These are phyloP conservation scores for Drosophila monieri DNA, from an alignment of 2,888 invertebrate species.

Conservation along the genomic window DNA sequence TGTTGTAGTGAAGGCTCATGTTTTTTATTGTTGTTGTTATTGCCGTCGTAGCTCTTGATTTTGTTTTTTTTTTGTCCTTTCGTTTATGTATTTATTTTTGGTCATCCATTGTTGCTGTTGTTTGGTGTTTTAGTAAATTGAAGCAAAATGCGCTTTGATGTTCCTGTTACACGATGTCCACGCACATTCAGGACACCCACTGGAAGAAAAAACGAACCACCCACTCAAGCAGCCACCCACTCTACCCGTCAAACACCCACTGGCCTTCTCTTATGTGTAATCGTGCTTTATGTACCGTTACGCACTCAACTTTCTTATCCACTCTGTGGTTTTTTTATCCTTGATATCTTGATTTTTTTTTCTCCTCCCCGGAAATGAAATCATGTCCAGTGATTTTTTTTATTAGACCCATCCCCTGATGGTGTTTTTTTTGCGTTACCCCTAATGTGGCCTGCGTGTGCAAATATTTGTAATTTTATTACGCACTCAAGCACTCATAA, in stretches of 20 bases:
- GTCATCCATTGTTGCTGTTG: slow-evolving; percentile 27
- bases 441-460: slow-evolving; percentile 52
- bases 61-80: slow-evolving; percentile 17
- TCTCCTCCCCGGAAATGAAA: slow-evolving; percentile 48
- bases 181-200: slow-evolving; percentile 11
- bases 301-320: slow-evolving; percentile 74
- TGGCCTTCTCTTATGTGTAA: slow-evolving; percentile 54
- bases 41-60: slow-evolving; percentile 36
- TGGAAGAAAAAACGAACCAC: not conserved
- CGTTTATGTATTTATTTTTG: slow-evolving; percentile 5
- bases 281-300: slow-evolving; percentile 83
- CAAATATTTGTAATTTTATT: slow-evolving; percentile 81
- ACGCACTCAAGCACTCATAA: slow-evolving; percentile 81
- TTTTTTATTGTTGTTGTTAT: slow-evolving; percentile 29
- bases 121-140: slow-evolving; percentile 81
- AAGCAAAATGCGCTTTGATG: slow-evolving; percentile 82
- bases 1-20: slow-evolving; percentile 10
- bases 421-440: not conserved
- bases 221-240: not conserved
- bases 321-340: slow-evolving; percentile 39
- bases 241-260: not conserved
- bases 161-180: slow-evolving; percentile 72
- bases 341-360: slow-evolving; percentile 32
- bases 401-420: slow-evolving; percentile 40
- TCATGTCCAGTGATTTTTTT: slow-evolving; percentile 72